Evolutionary conservation across 2,113 vertebrate genomes (phyloP), one percentile per base, ranked within the genome.

Genomic region (Lepus europaeus): DNA sequence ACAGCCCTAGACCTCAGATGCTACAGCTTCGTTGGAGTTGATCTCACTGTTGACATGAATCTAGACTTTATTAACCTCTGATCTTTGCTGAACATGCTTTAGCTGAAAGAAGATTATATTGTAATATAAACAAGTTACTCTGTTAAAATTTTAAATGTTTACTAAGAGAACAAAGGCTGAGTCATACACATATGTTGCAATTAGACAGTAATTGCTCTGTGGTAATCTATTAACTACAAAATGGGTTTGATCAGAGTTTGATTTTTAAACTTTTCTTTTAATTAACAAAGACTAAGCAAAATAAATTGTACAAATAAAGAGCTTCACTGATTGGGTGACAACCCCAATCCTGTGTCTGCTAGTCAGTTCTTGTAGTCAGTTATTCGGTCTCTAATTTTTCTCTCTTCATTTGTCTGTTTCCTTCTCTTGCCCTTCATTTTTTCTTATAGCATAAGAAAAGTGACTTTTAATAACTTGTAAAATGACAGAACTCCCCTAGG

Each of bases 91-190:
- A 77, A 89, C 59, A 49, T 74, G 81, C 33, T 86, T 88, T 78
- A 89, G 33, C 33, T 88, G 49, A 89, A 97, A 85, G 68, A 56
- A 88, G 59, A 86, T 39, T 66, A 69, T 82, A 66, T 61, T 85
- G 33, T 73, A 83, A 79, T 81, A 80, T n/a, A 72, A 87, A 90
- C 74, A 96, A 76, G 91, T 93, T 80, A 89, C 39, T 9, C 25
- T 90, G 51, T 70, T 95, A 87, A 92, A 86, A 86, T 76, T 96
- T 94, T 85, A 96, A 94, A 79, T 94, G 66, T 95, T 97, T 96
- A 87, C 74, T 80, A 68, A 94, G 51, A 91, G 69, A 61, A 89
- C 31, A 70, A 2, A 87, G 83, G 53, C 33, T 2, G 1, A 14
- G 73, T 92, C 63, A 51, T 20, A 74, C 51, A 85, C 33, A 89